These are phyloP conservation scores for Trogon melanurus DNA, from an alignment of 2,113 vertebrate genomes.

Conservation along the genomic window DNA sequence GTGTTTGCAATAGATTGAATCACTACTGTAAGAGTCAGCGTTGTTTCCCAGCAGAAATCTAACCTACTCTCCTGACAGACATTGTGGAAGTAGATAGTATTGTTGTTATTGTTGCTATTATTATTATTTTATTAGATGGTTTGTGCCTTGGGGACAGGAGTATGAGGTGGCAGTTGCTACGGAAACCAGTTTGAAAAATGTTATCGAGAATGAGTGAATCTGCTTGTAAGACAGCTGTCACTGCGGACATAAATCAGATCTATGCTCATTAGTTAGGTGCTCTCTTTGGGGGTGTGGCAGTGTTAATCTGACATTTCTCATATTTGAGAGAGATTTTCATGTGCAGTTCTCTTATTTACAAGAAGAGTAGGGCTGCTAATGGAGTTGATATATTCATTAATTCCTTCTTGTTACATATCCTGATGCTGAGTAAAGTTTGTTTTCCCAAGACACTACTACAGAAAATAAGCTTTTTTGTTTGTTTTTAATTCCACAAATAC, in stretches of 20 bases:
- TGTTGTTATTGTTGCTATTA: conserved; percentile 5
- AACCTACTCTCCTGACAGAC: neutral
- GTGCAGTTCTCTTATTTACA: neutral
- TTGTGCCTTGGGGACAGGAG: conserved; percentile 14
- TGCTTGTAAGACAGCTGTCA: conserved; percentile 62
- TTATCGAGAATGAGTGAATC: conserved; percentile 52
- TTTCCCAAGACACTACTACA: neutral
- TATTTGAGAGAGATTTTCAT: conserved; percentile 11
- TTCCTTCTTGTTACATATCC: neutral
- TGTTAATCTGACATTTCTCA: neutral
- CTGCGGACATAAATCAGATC: conserved; percentile 46
- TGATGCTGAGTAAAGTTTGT: neutral
- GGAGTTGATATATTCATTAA: neutral
- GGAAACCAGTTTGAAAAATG: conserved; percentile 67
- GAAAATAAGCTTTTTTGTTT: neutral
- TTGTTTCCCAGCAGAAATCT: conserved; percentile 34
- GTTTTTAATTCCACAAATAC: neutral
- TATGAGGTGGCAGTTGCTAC: conserved; percentile 68
- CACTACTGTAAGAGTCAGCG: neutral
- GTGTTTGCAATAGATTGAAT: neutral
- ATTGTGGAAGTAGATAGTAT: neutral
- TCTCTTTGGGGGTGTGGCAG: neutral
- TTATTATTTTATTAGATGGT: conserved; percentile 56
- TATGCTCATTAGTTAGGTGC: conserved; percentile 16
- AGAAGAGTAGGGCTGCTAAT: neutral